phyloP scores from a whole-genome alignment of 2,797 vertebrate species.

The Microctenopoma lineatum region DNA sequence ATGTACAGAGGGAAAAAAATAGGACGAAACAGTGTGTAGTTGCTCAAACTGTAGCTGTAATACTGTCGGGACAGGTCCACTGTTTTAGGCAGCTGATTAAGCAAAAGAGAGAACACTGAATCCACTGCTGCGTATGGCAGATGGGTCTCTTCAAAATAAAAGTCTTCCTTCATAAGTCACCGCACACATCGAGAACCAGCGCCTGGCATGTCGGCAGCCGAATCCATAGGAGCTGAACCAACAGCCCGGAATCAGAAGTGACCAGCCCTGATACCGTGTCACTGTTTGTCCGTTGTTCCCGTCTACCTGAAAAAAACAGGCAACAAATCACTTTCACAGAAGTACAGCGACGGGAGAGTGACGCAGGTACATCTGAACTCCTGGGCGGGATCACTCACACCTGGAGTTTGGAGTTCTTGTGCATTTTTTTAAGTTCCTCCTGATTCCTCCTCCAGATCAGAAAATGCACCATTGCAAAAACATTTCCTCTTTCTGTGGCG shows the following conservation, averaged over 20 bases:
- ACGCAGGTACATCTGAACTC: neutral
- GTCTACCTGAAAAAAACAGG: constrained; percentile 18
- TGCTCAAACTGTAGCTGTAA: constrained; percentile 28
- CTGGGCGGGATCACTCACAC: neutral
- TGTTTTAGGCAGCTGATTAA: neutral
- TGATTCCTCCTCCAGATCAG: neutral
- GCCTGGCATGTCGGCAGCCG: neutral
- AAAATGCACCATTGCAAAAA: neutral
- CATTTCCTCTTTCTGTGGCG: neutral
- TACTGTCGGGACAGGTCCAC: constrained; percentile 13
- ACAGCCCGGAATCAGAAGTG: neutral
- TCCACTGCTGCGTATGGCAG: neutral
- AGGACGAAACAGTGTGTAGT: constrained; percentile 30
- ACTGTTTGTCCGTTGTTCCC: neutral
- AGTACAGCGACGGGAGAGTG: neutral
- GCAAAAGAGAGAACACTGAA: neutral
- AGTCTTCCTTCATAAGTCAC: constrained; percentile 15
- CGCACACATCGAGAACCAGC: neutral
- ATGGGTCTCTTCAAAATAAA: constrained; percentile 35
- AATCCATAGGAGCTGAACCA: constrained; percentile 8
- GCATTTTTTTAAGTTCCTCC: neutral
- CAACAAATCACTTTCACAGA: constrained; percentile 8
- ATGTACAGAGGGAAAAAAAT: constrained; percentile 1
- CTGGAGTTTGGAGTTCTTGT: neutral
- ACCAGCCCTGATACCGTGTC: neutral